Evolutionary conservation across 2,797 vertebrate species (phyloP).

Genomic region (Lepilemur septentrionalis): DNA sequence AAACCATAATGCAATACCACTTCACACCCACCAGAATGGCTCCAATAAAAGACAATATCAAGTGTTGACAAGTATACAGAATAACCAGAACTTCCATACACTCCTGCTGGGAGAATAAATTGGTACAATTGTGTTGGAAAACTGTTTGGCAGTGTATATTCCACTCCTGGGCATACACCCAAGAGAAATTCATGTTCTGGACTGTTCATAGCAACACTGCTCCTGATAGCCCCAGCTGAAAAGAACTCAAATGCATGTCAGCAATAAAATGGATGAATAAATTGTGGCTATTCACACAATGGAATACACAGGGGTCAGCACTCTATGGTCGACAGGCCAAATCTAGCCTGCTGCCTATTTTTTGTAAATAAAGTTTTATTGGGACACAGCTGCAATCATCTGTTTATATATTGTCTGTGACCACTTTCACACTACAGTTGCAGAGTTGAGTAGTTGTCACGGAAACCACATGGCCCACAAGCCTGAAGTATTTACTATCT

Average conservation of each 20-base stretch:
- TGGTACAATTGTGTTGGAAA: background rate
- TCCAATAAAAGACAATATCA: constrained; percentile 32
- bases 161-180: background rate
- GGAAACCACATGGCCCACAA: background rate
- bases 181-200: background rate
- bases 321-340: background rate
- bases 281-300: background rate
- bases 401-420: background rate
- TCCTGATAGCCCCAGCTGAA: background rate
- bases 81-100: background rate
- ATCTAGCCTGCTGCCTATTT: background rate
- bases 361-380: constrained; percentile 26
- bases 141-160: background rate
- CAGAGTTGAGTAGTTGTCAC: background rate
- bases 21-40: background rate
- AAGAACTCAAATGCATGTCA: background rate
- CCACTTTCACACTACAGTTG: background rate
- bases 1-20: background rate
- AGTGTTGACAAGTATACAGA: background rate
- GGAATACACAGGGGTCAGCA: background rate
- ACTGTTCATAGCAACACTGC: background rate
- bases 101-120: background rate
- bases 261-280: background rate
- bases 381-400: background rate
- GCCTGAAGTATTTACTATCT: background rate